Base-by-base conservation (phyloP, 2,797 vertebrate species). In the Rhynchotus rufescens region DNA sequence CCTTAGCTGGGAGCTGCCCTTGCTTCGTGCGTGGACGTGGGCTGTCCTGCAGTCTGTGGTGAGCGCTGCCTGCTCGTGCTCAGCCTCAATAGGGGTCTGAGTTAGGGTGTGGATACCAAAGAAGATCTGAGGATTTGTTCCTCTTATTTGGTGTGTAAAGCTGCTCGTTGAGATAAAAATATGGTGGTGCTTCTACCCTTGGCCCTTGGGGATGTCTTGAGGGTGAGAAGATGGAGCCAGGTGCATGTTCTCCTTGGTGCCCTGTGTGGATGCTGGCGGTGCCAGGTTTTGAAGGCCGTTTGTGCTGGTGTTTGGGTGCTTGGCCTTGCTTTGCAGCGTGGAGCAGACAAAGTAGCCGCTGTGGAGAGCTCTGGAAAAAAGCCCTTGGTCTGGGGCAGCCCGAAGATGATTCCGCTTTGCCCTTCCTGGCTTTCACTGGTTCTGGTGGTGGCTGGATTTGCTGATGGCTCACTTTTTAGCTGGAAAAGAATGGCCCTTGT, bases 391-490 rank as follows among this genome's bases (percentile, higher is more conserved):
- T 72, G 73, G 21, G n/a, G 44, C 38, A 82, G 1, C 44, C 1
- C 1, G 22, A 9, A 52, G 22, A 49, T 38, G 11, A 16, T 71
- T 89, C 83, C 25, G 21, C 26, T 62, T 10, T 73, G 36, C 59
- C 66, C 59, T 96, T 89, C 96, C 97, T 97, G 97, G 96, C 94
- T 89, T 92, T 91, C 96, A 64, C 96, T 96, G 95, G 93, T 86
- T 96, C 97, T 95, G 94, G 97, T 97, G 97, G 95, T 94, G 97
- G 97, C 95, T 94, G 95, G 95, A 97, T 96, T 89, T 96, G 98
- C 98, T 98, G 98, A 98, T 97, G 97, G 94, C 96, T 98, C 32
- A 77, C 97, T 97, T 98, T 97, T 96, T 96, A 98, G 95, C 82
- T 73, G 71, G 84, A 82, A 88, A 92, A 92, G 86, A 94, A 84